Percentiles rank a stretch among this genome's conserved stretches.
Evolutionary conservation across 2,113 vertebrate genomes (phyloP).

Genomic region (Oceanites oceanicus): DNA sequence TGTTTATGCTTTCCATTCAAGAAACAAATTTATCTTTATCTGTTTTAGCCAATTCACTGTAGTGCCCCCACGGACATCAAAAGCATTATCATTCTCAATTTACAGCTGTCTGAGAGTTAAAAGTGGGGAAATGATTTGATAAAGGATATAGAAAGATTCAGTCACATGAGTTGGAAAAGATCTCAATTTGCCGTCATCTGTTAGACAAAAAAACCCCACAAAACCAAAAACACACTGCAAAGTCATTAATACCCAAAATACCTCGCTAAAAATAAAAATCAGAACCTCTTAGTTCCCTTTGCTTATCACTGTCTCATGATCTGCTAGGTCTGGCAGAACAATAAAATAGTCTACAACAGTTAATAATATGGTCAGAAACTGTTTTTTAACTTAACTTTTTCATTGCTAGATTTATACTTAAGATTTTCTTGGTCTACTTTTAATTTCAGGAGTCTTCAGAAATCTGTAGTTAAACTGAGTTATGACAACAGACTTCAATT

Average conservation of each 20-base stretch:
- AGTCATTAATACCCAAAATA: constrained; percentile 43
- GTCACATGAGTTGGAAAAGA: constrained; percentile 25
- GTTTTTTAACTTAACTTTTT: not conserved
- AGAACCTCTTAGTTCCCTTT: constrained; percentile 47
- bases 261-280: constrained; percentile 55
- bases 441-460: not conserved
- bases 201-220: not conserved
- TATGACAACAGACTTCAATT: not conserved
- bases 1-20: not conserved
- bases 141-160: not conserved
- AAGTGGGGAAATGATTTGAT: not conserved
- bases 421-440: not conserved
- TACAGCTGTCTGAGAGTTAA: not conserved
- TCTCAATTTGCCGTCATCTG: not conserved
- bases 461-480: not conserved
- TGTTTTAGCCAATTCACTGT: not conserved
- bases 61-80: not conserved
- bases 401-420: not conserved
- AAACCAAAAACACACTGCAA: not conserved
- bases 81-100: not conserved
- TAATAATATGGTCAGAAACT: not conserved
- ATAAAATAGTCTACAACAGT: not conserved
- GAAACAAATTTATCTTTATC: not conserved
- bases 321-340: not conserved
- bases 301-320: constrained; percentile 13